Conservation (phyloP, 2,113 vertebrate species). For the Fregata magnificens region DNA sequence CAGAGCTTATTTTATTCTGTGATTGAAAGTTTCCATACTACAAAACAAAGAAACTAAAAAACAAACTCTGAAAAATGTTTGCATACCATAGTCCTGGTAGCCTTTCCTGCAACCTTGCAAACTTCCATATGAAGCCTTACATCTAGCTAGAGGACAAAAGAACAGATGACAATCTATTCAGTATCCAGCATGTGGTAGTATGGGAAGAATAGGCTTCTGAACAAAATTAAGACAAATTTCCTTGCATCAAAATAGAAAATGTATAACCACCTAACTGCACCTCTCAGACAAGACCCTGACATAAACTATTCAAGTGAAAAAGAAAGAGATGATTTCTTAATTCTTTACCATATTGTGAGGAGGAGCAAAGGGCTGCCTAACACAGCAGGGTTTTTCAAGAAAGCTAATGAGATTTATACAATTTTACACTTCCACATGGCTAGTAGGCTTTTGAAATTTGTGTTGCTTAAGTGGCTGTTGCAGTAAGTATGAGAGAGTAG, state of each 20-base stretch:
- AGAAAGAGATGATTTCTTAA: slow-evolving; percentile 3
- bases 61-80: not conserved
- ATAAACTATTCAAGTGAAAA: not conserved
- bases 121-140: not conserved
- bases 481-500: not conserved
- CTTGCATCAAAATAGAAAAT: not conserved
- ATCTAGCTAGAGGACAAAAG: not conserved
- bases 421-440: not conserved
- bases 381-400: slow-evolving; percentile 32
- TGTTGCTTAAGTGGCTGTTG: not conserved
- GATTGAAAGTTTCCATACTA: not conserved
- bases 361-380: not conserved
- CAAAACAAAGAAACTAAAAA: not conserved
- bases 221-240: not conserved
- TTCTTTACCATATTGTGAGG: not conserved
- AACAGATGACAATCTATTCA: not conserved
- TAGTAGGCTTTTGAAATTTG: not conserved
- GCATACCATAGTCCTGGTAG: not conserved
- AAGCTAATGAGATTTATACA: not conserved
- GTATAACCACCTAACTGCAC: not conserved
- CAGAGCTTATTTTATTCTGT: not conserved
- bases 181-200: not conserved
- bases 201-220: not conserved
- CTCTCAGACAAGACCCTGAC: not conserved
- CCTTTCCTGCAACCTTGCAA: slow-evolving; percentile 4